These are phyloP conservation scores for Aramus guarauna DNA, from an alignment of 2,113 vertebrate genomes.

Conservation along the genomic window DNA sequence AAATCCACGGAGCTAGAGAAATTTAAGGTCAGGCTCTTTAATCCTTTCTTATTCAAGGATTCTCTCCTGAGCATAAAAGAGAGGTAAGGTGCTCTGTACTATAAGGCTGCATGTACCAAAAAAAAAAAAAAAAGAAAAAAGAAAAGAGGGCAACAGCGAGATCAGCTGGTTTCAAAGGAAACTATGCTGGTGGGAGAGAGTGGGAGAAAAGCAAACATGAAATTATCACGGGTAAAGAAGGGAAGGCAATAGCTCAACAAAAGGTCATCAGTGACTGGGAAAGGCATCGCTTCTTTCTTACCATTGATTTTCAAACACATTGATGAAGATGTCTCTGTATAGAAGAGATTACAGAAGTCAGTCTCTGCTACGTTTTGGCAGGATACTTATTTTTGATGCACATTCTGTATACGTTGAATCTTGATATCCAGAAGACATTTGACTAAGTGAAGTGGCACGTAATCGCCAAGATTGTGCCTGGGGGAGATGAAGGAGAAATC, in stretches of 20 bases:
- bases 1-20: neutral
- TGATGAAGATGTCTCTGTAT: neutral
- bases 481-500: neutral
- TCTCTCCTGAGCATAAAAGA: neutral
- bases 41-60: neutral
- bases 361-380: neutral
- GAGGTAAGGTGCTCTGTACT: neutral
- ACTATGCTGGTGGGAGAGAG: neutral
- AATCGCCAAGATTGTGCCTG: neutral
- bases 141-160: neutral
- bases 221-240: neutral
- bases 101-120: neutral
- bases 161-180: neutral
- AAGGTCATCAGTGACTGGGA: neutral
- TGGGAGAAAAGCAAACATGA: neutral
- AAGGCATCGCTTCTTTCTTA: neutral
- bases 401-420: neutral
- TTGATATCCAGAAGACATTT: neutral
- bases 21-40: neutral
- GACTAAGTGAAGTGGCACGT: neutral
- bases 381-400: neutral
- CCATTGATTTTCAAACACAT: neutral
- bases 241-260: neutral
- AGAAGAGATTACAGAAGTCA: neutral
- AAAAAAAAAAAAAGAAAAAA: neutral